phyloP scores from a whole-genome alignment of 2,797 vertebrate genomes.

The Sebastes wilsoni region DNA sequence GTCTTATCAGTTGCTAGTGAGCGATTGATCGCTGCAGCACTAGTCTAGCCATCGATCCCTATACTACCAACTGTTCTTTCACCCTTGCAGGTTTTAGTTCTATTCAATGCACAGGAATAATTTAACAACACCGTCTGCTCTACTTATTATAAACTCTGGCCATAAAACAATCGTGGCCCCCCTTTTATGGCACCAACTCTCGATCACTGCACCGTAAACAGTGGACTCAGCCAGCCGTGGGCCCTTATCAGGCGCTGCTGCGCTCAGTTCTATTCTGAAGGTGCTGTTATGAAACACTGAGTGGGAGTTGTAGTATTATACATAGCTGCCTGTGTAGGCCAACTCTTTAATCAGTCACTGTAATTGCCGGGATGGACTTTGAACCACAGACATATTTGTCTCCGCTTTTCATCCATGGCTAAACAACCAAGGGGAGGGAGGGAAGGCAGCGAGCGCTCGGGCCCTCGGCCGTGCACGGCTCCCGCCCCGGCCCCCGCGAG shows the following conservation, averaged over 20 bases:
- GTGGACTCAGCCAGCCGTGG: constrained; percentile 23
- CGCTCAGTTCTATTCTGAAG: constrained; percentile 53
- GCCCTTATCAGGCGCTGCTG: constrained; percentile 47
- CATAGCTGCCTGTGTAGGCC: constrained; percentile 66
- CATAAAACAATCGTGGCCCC: constrained; percentile 32
- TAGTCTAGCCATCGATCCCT: not conserved
- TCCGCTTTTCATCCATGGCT: constrained; percentile 71
- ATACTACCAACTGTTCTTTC: not conserved
- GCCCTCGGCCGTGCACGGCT: constrained; percentile 28
- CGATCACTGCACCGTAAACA: constrained; percentile 31
- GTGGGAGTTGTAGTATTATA: constrained; percentile 72
- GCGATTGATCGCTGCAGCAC: not conserved
- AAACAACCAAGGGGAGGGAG: constrained; percentile 57
- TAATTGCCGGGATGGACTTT: constrained; percentile 79
- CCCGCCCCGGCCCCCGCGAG: constrained; percentile 39
- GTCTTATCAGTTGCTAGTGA: not conserved
- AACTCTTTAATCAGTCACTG: constrained; percentile 79
- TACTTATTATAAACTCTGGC: constrained; percentile 24
- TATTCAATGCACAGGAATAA: not conserved
- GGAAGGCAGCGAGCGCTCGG: constrained; percentile 29
- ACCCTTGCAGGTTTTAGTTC: not conserved
- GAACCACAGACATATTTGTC: constrained; percentile 79
- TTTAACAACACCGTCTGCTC: constrained; percentile 2
- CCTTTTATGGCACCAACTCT: constrained; percentile 34
- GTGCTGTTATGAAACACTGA: constrained; percentile 64